Evolutionary conservation across 2,113 vertebrate genomes (phyloP), one percentile per base, ranked within the genome.

Genomic region (Gobius niger): DNA sequence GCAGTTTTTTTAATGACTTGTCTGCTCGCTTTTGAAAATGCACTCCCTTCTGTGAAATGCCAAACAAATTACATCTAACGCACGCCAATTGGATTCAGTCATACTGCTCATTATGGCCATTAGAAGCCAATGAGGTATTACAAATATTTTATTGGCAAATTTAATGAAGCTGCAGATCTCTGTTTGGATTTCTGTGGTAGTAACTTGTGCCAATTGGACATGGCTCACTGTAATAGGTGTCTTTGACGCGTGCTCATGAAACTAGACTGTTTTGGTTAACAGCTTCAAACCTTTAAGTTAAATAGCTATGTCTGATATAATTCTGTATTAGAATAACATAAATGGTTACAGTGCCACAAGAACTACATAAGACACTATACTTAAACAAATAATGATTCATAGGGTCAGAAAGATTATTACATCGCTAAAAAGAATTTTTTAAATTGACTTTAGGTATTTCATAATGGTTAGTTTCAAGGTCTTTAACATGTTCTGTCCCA

Each of bases 31-130:
- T 78, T 79, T 87, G 82, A 85, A 81, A 91, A 90, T 90, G 85
- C 84, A 88, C 90, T 89, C 82, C 82, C 88, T 80, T 87, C 89
- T 89, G 87, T 90, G 86, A 91, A 91, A 89, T 91, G 76, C 86
- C 88, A 91, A 90, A 91, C 89, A 93, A 91, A 93, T 93, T 90
- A 90, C 91, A 90, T 87, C 78, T 90, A 90, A 92, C 87, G 70
- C 84, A 82, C 72, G 75, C 69, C 81, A 72, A 91, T 92, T 90
- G 85, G 88, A 91, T 81, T 82, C 87, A 88, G 89, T 90, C 85
- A 86, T 88, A 88, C 77, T 88, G 67, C 87, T 92, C 89, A 89
- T 91, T 91, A 92, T 82, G 81, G 82, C 85, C 83, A 90, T 92
- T 89, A 91, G 89, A 86, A 90, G 77, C 81, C 90, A 92, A 92